These are phyloP conservation scores for Phoebastria nigripes DNA, from an alignment of 2,797 vertebrate genomes.

Conservation along the genomic window DNA sequence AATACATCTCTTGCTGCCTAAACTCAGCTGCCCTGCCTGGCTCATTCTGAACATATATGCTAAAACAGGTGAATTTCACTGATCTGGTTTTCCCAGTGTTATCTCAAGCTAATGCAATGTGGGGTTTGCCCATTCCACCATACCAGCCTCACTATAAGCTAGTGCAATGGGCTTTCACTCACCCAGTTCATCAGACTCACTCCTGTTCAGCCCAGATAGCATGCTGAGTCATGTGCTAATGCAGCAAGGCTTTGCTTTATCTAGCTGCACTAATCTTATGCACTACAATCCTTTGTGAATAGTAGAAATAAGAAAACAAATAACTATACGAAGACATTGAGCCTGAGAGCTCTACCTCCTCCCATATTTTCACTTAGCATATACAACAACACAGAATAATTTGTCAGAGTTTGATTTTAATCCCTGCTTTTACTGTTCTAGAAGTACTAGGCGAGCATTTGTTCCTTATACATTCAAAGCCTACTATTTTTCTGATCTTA, in stretches of 20 bases:
- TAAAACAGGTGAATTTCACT: not conserved
- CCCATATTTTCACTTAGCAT: not conserved
- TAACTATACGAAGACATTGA: not conserved
- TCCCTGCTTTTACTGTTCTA: not conserved
- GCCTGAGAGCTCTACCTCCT: not conserved
- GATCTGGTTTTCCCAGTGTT: not conserved
- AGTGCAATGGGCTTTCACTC: not conserved
- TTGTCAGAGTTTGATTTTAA: constrained; percentile 14
- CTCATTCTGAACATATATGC: not conserved
- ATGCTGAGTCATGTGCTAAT: not conserved
- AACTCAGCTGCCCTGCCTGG: not conserved
- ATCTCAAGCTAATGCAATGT: not conserved
- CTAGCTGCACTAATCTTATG: constrained; percentile 16
- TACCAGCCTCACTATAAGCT: not conserved
- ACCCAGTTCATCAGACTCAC: not conserved
- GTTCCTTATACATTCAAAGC: not conserved
- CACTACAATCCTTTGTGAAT: not conserved
- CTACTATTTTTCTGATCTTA: constrained; percentile 12
- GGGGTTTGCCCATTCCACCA: not conserved
- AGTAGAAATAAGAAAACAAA: constrained; percentile 8
- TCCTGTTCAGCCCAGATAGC: not conserved
- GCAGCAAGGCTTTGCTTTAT: constrained; percentile 5
- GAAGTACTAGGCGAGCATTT: not conserved
- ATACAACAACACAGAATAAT: not conserved
- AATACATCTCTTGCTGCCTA: not conserved